phyloP scores from a whole-genome alignment of 2,888 invertebrate species.

The Eubasilissa splendida region DNA sequence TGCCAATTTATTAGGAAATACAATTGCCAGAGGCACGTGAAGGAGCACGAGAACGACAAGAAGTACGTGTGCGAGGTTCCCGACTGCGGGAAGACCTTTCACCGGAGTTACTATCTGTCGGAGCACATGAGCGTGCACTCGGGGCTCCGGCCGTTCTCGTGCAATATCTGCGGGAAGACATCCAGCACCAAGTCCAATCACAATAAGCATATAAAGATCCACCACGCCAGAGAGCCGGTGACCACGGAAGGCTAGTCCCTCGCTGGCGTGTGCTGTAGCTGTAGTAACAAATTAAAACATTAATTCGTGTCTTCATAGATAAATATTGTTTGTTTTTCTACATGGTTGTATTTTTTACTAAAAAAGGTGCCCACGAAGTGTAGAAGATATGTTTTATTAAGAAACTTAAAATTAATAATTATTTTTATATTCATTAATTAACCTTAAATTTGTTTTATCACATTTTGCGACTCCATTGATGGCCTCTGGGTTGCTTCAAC shows the following conservation, averaged over 20 bases:
- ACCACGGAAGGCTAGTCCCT: constrained; percentile 81
- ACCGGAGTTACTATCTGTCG: constrained; percentile 88
- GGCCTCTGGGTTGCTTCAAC: too few species aligned
- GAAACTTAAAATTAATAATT: too few species aligned
- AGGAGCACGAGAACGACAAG: constrained; percentile 87
- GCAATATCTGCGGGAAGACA: constrained; percentile 91
- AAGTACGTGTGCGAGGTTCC: constrained; percentile 81
- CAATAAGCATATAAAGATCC: constrained; percentile 91
- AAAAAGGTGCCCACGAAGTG: not conserved
- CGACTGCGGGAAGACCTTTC: constrained; percentile 88
- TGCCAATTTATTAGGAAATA: constrained; percentile 91
- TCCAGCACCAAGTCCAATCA: constrained; percentile 93
- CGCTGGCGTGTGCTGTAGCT: not conserved
- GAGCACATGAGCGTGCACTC: constrained; percentile 91
- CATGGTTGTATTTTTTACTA: too few species aligned
- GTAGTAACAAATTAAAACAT: not conserved
- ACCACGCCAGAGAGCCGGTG: constrained; percentile 90
- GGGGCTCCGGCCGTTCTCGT: constrained; percentile 85
- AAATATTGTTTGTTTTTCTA: too few species aligned
- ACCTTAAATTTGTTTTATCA: too few species aligned
- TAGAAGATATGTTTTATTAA: too few species aligned
- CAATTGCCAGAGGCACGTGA: constrained; percentile 89
- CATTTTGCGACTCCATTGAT: too few species aligned
- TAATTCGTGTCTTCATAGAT: not conserved
- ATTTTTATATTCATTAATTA: too few species aligned